Conservation (phyloP, 2,113 vertebrate species). For the Litocranius walleri region DNA sequence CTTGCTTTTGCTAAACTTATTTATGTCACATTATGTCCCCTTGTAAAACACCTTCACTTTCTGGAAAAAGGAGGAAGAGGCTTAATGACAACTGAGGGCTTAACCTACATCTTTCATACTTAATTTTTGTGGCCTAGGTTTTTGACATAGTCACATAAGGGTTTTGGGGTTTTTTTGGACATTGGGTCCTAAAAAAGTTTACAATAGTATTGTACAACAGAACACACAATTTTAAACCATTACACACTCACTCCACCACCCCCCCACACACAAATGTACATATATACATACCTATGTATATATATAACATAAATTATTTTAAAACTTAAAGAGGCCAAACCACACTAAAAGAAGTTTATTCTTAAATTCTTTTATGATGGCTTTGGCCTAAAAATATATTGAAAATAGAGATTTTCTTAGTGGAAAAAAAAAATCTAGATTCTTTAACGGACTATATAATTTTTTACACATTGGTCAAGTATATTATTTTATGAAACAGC, state of each 20-base stretch:
- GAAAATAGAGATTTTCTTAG: constrained; percentile 43
- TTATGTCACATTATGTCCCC: background rate
- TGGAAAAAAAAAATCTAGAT: background rate
- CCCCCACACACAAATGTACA: rapidly evolving
- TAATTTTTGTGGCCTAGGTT: background rate
- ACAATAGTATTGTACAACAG: background rate
- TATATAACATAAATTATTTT: background rate
- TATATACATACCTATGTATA: background rate
- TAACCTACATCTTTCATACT: background rate
- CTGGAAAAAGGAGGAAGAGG: background rate
- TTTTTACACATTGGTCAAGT: constrained; percentile 49
- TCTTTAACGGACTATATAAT: background rate
- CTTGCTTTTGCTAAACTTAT: background rate
- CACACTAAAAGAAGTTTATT: constrained; percentile 54
- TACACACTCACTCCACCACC: background rate
- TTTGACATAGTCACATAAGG: background rate
- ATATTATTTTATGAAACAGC: constrained; percentile 37
- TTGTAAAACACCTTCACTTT: background rate
- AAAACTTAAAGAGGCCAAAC: background rate
- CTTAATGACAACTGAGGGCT: background rate
- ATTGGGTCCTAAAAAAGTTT: background rate
- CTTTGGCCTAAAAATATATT: constrained; percentile 40
- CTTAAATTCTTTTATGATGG: constrained; percentile 31
- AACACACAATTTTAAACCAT: background rate
- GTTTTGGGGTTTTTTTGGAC: background rate